A percentile compares a stretch with the other conserved stretches of the same genome.
These are phyloP conservation scores for Nineta flava DNA, from an alignment of 2,888 invertebrate species.

Conservation along the genomic window DNA sequence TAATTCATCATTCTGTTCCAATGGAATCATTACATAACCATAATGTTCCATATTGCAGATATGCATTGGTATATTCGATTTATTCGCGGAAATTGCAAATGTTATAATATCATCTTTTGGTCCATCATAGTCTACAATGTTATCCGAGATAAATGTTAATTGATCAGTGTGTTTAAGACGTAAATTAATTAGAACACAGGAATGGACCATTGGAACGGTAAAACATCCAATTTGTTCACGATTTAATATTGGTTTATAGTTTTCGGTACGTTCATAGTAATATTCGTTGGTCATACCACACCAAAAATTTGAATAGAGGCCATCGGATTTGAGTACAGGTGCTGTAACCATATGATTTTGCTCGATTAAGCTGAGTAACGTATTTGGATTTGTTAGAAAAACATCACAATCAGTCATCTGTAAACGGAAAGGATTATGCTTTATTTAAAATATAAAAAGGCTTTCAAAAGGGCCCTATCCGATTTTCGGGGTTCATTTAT, in stretches of 20 bases:
- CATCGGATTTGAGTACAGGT: slow-evolving; percentile 75
- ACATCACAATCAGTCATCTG: slow-evolving; percentile 78
- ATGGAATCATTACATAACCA: slow-evolving; percentile 69
- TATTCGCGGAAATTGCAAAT: slow-evolving; percentile 71
- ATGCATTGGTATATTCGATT: slow-evolving; percentile 47
- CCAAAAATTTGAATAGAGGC: slow-evolving; percentile 92
- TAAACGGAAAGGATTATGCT: slow-evolving; percentile 13
- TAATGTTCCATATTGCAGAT: slow-evolving; percentile 69
- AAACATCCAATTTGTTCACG: slow-evolving; percentile 57
- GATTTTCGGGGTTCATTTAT: neutral
- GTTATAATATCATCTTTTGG: slow-evolving; percentile 85
- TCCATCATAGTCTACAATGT: slow-evolving; percentile 47
- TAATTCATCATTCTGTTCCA: slow-evolving; percentile 50
- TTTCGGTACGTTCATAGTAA: slow-evolving; percentile 68
- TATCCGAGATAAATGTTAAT: slow-evolving; percentile 58
- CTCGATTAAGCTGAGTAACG: slow-evolving; percentile 43
- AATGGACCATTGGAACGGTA: slow-evolving; percentile 81
- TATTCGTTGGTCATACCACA: slow-evolving; percentile 77
- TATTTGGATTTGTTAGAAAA: slow-evolving; percentile 50
- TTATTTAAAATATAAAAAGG: slow-evolving; percentile 2
- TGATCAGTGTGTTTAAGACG: slow-evolving; percentile 36
- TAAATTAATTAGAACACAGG: slow-evolving; percentile 68
- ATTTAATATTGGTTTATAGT: slow-evolving; percentile 66
- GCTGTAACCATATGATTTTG: slow-evolving; percentile 52
- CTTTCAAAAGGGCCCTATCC: neutral